Evolutionary conservation across 2,797 vertebrate genomes (phyloP), one percentile per base, ranked within the genome.

Genomic region (Nothura maculosa): DNA sequence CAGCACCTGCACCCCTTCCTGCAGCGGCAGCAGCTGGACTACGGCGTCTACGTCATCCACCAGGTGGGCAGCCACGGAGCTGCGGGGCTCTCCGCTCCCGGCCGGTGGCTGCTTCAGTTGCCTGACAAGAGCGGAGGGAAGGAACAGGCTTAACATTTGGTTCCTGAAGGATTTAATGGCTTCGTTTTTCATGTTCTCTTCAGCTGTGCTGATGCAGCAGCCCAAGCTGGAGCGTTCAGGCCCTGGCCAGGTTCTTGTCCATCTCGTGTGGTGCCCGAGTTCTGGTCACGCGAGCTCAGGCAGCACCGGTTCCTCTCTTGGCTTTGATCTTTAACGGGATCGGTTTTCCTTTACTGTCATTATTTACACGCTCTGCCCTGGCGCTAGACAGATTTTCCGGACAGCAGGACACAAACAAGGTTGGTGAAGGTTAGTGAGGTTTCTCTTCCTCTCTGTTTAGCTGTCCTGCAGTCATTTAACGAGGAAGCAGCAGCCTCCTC

Each of bases 1-100:
- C 95, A 99, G 42, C 98, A 99, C 96, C 98, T 99, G 30, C 99
- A 99, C 90, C 99, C 99, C 3, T 99, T 99, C 89, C 96, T 99
- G 66, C 99, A 99, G 95, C 98, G 99, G 83, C 99, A 99, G 97
- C 99, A 99, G 95, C 97, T 99, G 48, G 98, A 99, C 68, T 99
- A 99, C 0, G 98, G 97, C 95, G 98, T 99, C 87, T 99, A 99
- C 0, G 93, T 99, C 94, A 99, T 99, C 92, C 99, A 99, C 91
- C 99, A 99, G 99, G 99, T 99, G 97, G 95, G n/a, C n/a, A n/a
- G n/a, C n/a, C n/a, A n/a, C n/a, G n/a, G n/a, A n/a, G n/a, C n/a
- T n/a, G n/a, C n/a, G n/a, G n/a, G n/a, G n/a, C n/a, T n/a, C n/a
- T n/a, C n/a, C n/a, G n/a, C n/a, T n/a, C n/a, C n/a, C n/a, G n/a